Conservation (phyloP, 2,888 invertebrate species). For the Augochlorella aurata region DNA sequence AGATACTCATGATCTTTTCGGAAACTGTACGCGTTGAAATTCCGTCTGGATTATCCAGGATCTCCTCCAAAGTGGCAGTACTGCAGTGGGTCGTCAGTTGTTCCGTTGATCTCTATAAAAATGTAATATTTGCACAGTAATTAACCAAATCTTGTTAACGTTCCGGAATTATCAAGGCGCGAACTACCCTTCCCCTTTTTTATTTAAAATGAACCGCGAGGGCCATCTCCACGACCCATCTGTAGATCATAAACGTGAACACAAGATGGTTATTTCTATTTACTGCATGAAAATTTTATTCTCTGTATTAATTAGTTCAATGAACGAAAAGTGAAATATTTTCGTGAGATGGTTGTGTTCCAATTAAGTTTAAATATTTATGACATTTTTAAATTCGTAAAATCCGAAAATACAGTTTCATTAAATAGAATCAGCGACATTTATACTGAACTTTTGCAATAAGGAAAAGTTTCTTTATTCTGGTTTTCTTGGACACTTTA, state of each 20-base stretch:
- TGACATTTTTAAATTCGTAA: too few relatives aligned
- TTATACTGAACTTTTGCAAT: too few relatives aligned
- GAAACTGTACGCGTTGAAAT: conserved; percentile 60
- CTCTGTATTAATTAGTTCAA: background rate
- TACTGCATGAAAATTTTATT: background rate
- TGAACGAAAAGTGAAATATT: too few relatives aligned
- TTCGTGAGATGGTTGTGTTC: too few relatives aligned
- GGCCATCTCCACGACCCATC: too few relatives aligned
- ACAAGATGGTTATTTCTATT: too few relatives aligned
- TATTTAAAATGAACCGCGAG: too few relatives aligned
- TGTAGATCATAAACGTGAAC: background rate
- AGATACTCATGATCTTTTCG: conserved; percentile 73
- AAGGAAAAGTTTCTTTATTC: too few relatives aligned
- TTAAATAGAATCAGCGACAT: too few relatives aligned
- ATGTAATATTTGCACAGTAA: background rate
- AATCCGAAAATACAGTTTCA: too few relatives aligned
- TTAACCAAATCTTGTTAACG: background rate
- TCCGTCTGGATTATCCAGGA: conserved; percentile 49
- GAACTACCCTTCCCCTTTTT: background rate
- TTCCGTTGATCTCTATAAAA: conserved; percentile 66
- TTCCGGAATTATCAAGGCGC: background rate
- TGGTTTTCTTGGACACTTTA: background rate
- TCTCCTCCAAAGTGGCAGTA: conserved; percentile 55
- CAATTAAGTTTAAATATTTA: too few relatives aligned
- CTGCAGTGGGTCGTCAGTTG: conserved; percentile 65